Conservation (phyloP, 2,797 vertebrate genomes). For the Lepus townsendii region DNA sequence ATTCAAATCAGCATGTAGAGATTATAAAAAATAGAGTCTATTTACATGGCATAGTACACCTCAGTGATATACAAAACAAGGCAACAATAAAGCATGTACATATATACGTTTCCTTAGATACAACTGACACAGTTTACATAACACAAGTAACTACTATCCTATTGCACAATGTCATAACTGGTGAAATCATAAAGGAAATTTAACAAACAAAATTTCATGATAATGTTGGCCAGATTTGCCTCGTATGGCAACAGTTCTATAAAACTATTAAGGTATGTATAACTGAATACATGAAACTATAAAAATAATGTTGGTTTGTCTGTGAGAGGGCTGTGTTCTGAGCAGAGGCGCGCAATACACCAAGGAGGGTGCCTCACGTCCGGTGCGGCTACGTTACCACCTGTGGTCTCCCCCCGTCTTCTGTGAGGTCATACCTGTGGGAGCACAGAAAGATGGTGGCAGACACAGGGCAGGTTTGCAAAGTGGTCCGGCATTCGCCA, state of each 20-base stretch:
- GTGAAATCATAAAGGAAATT: constrained; percentile 83
- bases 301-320: constrained; percentile 89
- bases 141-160: constrained; percentile 73
- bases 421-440: constrained; percentile 96
- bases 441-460: not conserved
- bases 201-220: constrained; percentile 85
- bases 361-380: constrained; percentile 14
- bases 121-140: constrained; percentile 62
- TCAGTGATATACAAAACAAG: constrained; percentile 85
- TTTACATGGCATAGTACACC: constrained; percentile 91
- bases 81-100: constrained; percentile 77
- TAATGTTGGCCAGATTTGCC: constrained; percentile 81
- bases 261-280: constrained; percentile 87
- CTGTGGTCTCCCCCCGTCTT: constrained; percentile 91
- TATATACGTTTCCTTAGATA: constrained; percentile 79
- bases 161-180: constrained; percentile 85
- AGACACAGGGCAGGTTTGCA: not conserved
- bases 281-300: constrained; percentile 88
- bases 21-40: constrained; percentile 91
- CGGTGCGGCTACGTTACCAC: constrained; percentile 87
- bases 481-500: no score
- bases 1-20: constrained; percentile 85
- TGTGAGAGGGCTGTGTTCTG: constrained; percentile 78
- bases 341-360: constrained; percentile 76
- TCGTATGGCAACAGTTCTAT: constrained; percentile 84